Base-by-base conservation (phyloP, 53 echinoderm and acorn worm genomes). In the Mesocentrotus franciscanus region DNA sequence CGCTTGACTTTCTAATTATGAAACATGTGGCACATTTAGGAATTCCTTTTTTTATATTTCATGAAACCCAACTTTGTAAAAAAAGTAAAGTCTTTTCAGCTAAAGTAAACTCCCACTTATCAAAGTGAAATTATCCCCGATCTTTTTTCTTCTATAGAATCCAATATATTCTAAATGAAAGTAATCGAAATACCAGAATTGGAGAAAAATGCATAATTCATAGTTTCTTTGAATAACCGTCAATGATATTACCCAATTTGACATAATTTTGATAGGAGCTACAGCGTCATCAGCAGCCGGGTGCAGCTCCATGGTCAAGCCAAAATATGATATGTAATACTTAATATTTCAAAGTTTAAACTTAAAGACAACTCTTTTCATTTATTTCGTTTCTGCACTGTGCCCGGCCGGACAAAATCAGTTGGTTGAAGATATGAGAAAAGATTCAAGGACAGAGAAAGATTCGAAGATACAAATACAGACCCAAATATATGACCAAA, bases 201-300 rank as follows among this genome's bases (percentile, higher is more conserved):
- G 66, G 75, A 75, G 32, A 75, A 29, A 11, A 10, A 10, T 32
- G 12, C 29, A 14, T 75, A 30, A n/a, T 32, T 32, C 29, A 9
- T 32, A 12, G 29, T 12, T 32, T 11, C 30, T 32, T 30, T 30
- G n/a, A 75, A 11, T 12, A 75, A 75, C 26, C 27, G 3, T 13
- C 13, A 30, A 30, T 29, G 29, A 11, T 10, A 12, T 75, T 30
- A 27, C 12, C 10, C 11, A 32, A 29, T 30, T 75, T 75, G 29
- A 30, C 29, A 32, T 1, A 32, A 29, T 10, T 29, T 75, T 75
- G 29, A 32, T 32, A 32, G 14, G 78, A 93, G 93, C 93, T 59
- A 78, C 93, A 93, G 93, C 93, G 93, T 93, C 93, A 75, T 93
- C 93, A 93, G 93, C 93, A 76, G 93, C 93, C 93, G 93, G 93